Percentiles rank a stretch among this genome's conserved stretches.
These are phyloP conservation scores for Stichodactyla mertensii DNA, from an alignment of 64 coral and sea anemone species.

Conservation along the genomic window DNA sequence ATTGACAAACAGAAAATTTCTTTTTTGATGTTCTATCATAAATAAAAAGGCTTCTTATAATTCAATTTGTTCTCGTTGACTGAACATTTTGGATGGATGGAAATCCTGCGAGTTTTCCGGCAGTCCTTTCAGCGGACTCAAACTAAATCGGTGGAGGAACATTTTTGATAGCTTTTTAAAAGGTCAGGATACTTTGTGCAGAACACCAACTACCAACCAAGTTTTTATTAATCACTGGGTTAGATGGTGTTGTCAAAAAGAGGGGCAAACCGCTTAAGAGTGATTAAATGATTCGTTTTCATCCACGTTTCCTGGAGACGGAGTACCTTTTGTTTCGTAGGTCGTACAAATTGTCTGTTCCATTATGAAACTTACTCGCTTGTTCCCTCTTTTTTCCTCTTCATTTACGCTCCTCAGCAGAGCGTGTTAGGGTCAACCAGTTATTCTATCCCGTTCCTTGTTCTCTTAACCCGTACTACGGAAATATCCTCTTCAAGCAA, in stretches of 20 bases:
- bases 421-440: no score
- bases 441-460: no score
- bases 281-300: no score
- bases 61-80: background rate
- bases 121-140: background rate
- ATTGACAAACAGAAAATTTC: constrained; percentile 7
- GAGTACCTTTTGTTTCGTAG: background rate
- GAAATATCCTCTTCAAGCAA: background rate
- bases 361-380: no score
- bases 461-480: no score
- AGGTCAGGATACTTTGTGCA: background rate
- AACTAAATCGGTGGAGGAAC: background rate
- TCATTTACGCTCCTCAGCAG: no score
- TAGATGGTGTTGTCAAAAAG: background rate
- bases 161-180: background rate
- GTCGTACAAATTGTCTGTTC: no score
- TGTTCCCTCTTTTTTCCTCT: no score
- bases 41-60: background rate
- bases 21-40: background rate
- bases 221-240: background rate
- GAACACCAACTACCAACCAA: background rate
- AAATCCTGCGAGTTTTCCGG: background rate
- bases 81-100: background rate
- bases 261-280: background rate
- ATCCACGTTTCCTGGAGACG: no score